Conservation (phyloP, 2,113 vertebrate genomes). For the Pagrus major region DNA sequence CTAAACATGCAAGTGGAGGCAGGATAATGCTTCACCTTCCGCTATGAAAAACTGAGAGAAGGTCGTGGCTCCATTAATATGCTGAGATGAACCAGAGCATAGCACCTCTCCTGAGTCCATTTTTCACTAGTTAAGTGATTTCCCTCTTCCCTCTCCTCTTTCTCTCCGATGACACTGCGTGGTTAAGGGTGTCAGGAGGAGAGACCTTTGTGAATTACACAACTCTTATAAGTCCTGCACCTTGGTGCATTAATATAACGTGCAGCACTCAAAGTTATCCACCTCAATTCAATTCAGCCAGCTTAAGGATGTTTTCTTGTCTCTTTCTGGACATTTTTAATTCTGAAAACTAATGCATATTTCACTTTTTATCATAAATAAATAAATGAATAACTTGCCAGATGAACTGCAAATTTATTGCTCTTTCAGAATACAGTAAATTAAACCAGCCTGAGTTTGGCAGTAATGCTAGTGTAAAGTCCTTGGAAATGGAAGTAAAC, state of each 20-base stretch:
- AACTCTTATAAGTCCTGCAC: slow-evolving; percentile 23
- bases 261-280: slow-evolving; percentile 2
- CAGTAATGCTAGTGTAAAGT: not conserved
- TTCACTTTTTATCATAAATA: slow-evolving; percentile 2
- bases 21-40: slow-evolving; percentile 63
- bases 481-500: slow-evolving; percentile 23
- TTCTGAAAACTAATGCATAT: slow-evolving; percentile 1
- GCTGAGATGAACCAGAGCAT: slow-evolving; percentile 62
- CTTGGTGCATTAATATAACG: slow-evolving; percentile 23
- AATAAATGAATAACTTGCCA: not conserved
- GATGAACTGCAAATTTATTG: not conserved
- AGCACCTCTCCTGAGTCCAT: slow-evolving; percentile 62
- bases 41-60: slow-evolving; percentile 57
- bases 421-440: slow-evolving; percentile 8
- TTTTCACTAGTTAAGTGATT: slow-evolving; percentile 73
- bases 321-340: not conserved
- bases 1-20: slow-evolving; percentile 34
- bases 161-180: slow-evolving; percentile 45
- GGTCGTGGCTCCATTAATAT: slow-evolving; percentile 69
- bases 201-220: slow-evolving; percentile 47
- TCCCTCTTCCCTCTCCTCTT: slow-evolving; percentile 31
- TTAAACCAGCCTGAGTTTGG: not conserved
- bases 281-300: not conserved
- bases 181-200: slow-evolving; percentile 41
- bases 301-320: slow-evolving; percentile 3